phyloP scores from a whole-genome alignment of 2,888 invertebrate species.

The Diabrotica balteata region DNA sequence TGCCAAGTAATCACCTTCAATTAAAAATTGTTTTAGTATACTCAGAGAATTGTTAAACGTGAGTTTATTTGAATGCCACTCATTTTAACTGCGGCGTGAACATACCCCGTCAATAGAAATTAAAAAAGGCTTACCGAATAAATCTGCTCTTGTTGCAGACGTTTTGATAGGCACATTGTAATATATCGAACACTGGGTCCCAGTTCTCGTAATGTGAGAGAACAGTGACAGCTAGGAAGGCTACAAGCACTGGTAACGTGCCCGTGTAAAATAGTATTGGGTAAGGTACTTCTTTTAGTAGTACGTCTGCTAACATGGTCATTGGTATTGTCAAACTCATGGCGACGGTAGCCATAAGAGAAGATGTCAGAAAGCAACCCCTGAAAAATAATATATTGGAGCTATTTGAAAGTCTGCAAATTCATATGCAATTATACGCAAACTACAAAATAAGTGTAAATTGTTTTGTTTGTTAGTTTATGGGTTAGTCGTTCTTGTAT shows the following conservation, averaged over 20 bases:
- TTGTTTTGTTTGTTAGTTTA: too few relatives aligned
- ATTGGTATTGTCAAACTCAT: slow-evolving; percentile 89
- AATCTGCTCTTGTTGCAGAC: slow-evolving; percentile 62
- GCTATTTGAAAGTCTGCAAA: too few relatives aligned
- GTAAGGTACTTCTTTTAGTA: slow-evolving; percentile 73
- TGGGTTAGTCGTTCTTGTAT: too few relatives aligned
- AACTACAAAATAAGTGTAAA: too few relatives aligned
- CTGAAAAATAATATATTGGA: slow-evolving; percentile 29
- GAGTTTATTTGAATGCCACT: too few relatives aligned
- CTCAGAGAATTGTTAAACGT: too few relatives aligned
- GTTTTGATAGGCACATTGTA: slow-evolving; percentile 63
- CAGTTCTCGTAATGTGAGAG: slow-evolving; percentile 81
- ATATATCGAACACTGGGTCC: slow-evolving; percentile 74
- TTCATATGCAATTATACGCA: too few relatives aligned
- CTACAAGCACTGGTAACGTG: slow-evolving; percentile 77
- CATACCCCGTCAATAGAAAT: too few relatives aligned
- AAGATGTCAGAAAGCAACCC: slow-evolving; percentile 92
- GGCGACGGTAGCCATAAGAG: slow-evolving; percentile 85
- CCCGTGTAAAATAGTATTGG: slow-evolving; percentile 79
- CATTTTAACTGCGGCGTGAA: too few relatives aligned
- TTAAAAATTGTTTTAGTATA: too few relatives aligned
- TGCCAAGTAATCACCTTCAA: too few relatives aligned
- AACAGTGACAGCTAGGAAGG: slow-evolving; percentile 74
- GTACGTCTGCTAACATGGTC: slow-evolving; percentile 84
- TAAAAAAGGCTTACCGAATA: slow-evolving; percentile 58